These are phyloP conservation scores for Cheilosia grossa DNA, from an alignment of 2,888 invertebrate genomes.

Conservation along the genomic window DNA sequence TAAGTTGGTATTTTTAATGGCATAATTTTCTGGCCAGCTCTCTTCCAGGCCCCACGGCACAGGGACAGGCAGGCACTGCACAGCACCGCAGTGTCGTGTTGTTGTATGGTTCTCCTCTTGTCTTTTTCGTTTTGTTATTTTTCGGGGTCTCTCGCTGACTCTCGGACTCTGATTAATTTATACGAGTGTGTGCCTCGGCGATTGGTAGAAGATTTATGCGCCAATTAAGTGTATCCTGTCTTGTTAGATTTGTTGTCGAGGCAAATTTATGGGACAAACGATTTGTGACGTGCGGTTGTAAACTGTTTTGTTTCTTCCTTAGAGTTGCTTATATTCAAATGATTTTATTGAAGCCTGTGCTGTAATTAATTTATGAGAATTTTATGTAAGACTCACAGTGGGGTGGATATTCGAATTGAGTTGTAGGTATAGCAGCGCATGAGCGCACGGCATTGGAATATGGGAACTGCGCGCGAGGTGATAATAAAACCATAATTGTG, in stretches of 20 bases:
- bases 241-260: slow-evolving; percentile 74
- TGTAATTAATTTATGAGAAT: slow-evolving; percentile 72
- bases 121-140: slow-evolving; percentile 24
- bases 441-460: background rate
- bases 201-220: slow-evolving; percentile 74
- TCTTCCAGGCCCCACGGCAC: slow-evolving; percentile 49
- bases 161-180: slow-evolving; percentile 69
- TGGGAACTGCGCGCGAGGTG: slow-evolving; percentile 15
- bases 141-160: slow-evolving; percentile 52
- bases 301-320: slow-evolving; percentile 67
- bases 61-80: background rate
- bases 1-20: slow-evolving; percentile 68
- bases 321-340: slow-evolving; percentile 70
- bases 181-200: slow-evolving; percentile 70
- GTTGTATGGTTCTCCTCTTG: slow-evolving; percentile 41
- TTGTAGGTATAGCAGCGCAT: slow-evolving; percentile 1
- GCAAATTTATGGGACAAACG: slow-evolving; percentile 74
- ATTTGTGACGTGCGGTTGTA: slow-evolving; percentile 74
- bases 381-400: slow-evolving; percentile 55
- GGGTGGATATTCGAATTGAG: slow-evolving; percentile 35
- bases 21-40: slow-evolving; percentile 73
- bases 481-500: slow-evolving; percentile 72
- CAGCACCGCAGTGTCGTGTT: slow-evolving; percentile 3
- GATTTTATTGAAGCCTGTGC: slow-evolving; percentile 64
- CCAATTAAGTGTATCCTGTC: slow-evolving; percentile 75